Conservation (phyloP, 2,113 vertebrate species). For the Raja brachyura region DNA sequence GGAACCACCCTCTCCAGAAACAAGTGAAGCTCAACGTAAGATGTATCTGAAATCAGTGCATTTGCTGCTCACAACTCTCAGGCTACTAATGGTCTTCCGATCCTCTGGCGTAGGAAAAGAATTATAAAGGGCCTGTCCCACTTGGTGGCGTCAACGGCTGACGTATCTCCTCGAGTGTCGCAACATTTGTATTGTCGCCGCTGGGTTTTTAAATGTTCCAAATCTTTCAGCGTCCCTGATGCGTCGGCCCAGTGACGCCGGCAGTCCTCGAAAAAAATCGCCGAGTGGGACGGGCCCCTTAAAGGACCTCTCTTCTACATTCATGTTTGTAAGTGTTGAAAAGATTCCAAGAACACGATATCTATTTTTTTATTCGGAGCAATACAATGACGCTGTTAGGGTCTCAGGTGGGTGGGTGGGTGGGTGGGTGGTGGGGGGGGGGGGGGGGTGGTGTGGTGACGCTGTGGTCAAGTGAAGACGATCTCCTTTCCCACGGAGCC, state of each 20-base stretch:
- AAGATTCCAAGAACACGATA: not conserved
- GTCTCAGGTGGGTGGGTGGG: not conserved
- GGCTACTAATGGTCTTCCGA: constrained; percentile 16
- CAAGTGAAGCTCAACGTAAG: not conserved
- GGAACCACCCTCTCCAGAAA: not conserved
- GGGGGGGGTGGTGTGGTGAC: no score
- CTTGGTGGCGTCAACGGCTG: no score
- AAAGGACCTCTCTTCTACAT: not conserved
- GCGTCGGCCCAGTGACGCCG: no score
- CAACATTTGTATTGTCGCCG: no score
- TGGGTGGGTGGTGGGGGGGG: not conserved
- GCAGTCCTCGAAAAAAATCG: no score
- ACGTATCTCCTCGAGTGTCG: no score
- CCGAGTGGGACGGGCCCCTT: no score
- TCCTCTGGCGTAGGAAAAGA: not conserved
- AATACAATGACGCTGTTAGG: not conserved
- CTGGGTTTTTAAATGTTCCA: no score
- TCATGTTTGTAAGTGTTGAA: constrained; percentile 5
- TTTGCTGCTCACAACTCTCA: constrained; percentile 17
- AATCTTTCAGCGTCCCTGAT: no score
- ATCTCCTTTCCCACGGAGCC: not conserved
- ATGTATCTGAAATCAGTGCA: not conserved
- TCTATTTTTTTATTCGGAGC: constrained; percentile 30
- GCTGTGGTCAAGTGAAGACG: not conserved
- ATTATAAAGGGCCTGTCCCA: not conserved